Evolutionary conservation across 1,140 invertebrate species (phyloP), one percentile per base, ranked within the genome.

Genomic region (Saxidomus purpurata): DNA sequence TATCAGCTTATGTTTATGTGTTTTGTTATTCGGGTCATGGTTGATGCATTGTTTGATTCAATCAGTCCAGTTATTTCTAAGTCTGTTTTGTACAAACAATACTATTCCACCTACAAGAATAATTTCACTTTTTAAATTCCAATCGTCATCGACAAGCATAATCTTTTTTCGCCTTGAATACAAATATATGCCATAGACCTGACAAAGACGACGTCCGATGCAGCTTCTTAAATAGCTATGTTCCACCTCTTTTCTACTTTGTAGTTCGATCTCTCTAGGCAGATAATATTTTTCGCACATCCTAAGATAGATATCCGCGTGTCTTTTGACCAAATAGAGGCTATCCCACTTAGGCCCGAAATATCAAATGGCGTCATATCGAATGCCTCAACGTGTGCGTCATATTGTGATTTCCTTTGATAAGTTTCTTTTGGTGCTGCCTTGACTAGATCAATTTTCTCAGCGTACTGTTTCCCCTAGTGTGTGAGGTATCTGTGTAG

Each of bases 391-490:
- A 49, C 13, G 0, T 19, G 2, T 8, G 47, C 74, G 40, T 52
- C 47, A 49, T 77, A 77, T 25, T 77, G 3, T 36, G 22, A 22
- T n/a, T 2, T 49, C 15, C n/a, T 1, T 13, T 47, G 25, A 11
- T 11, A 25, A 2, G 49, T 1, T 31, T 2, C 1, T 31, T 40
- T 77, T n/a, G 28, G 25, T 19, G n/a, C n/a, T n/a, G n/a, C n/a
- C n/a, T n/a, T n/a, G n/a, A n/a, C n/a, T n/a, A n/a, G n/a, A 15
- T 49, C 74, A 49, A 77, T 36, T 11, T 77, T 77, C 13, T 77
- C 74, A 0, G 25, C n/a, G 28, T 49, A 52, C 0, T 9, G 40
- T 47, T 52, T 28, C 74, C 74, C 9, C 43, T 77, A 0, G 40
- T 8, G 15, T 31, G 17, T 31, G 74, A 25, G 25, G 40, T 25